These are phyloP conservation scores for Dicentrarchus labrax DNA, from an alignment of 2,113 vertebrate genomes.

Conservation along the genomic window DNA sequence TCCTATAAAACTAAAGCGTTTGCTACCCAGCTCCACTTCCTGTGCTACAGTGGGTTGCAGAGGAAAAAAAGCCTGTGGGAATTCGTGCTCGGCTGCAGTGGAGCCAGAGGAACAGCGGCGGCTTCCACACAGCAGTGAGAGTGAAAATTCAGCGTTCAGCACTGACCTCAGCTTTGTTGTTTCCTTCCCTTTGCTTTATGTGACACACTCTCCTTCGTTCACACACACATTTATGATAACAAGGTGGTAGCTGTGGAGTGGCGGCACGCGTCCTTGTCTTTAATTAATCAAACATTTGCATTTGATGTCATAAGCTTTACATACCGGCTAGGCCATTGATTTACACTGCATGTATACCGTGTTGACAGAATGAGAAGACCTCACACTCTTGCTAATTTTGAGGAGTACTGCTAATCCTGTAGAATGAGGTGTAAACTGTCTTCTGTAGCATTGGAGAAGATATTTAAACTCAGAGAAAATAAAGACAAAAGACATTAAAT, in stretches of 20 bases:
- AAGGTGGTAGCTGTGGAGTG: neutral
- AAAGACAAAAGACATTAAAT: neutral
- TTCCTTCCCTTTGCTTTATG: neutral
- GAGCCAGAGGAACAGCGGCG: conserved; percentile 33
- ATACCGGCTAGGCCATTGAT: neutral
- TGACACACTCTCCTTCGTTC: neutral
- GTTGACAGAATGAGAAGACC: neutral
- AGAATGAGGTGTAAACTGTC: neutral
- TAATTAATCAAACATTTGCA: neutral
- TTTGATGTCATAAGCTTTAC: neutral
- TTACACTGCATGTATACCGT: too few species aligned
- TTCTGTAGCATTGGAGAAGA: neutral
- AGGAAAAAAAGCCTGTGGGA: conserved; percentile 55
- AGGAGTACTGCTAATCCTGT: too few species aligned
- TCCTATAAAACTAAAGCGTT: conserved; percentile 47
- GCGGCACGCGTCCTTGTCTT: neutral
- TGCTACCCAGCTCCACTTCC: conserved; percentile 35
- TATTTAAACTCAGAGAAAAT: neutral
- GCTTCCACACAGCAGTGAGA: conserved; percentile 31
- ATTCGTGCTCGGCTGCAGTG: conserved; percentile 51
- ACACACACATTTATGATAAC: neutral
- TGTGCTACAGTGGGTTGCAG: conserved; percentile 32
- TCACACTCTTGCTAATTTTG: neutral
- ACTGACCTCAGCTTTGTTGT: conserved; percentile 32
- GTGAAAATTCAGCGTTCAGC: conserved; percentile 27